These are phyloP conservation scores for Dipodomys ordii DNA, from an alignment of 2,113 vertebrate species.

Conservation along the genomic window DNA sequence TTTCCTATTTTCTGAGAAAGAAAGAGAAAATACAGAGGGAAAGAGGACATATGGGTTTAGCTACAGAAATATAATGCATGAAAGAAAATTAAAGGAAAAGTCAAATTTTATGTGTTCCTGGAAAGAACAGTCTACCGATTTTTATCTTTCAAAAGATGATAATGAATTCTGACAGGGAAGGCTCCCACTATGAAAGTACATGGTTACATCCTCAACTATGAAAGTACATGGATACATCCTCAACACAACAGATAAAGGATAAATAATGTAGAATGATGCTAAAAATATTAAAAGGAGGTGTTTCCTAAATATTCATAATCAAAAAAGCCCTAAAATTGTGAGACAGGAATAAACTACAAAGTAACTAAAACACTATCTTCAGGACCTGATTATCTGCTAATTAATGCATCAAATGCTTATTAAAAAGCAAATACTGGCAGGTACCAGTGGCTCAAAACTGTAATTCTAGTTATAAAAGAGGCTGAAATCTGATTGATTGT, in stretches of 20 bases:
- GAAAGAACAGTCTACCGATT: neutral
- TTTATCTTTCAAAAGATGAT: conserved; percentile 13
- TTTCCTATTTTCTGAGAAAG: conserved; percentile 31
- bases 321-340: conserved; percentile 17
- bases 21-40: neutral
- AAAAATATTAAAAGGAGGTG: neutral
- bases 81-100: conserved; percentile 43
- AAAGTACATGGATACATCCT: neutral
- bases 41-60: neutral
- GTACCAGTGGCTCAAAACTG: too few relatives aligned
- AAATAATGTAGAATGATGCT: neutral
- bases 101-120: conserved; percentile 17
- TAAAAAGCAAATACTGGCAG: too few relatives aligned
- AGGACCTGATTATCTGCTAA: too few relatives aligned
- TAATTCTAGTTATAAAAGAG: too few relatives aligned
- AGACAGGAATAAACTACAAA: neutral
- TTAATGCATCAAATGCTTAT: too few relatives aligned
- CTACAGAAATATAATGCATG: neutral
- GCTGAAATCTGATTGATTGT: too few relatives aligned
- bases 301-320: neutral
- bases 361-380: too few relatives aligned
- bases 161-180: conserved; percentile 18
- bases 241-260: neutral
- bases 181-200: neutral
- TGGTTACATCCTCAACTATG: neutral